These are phyloP conservation scores for Albula goreensis DNA, from an alignment of 2,113 vertebrate species.

Conservation along the genomic window DNA sequence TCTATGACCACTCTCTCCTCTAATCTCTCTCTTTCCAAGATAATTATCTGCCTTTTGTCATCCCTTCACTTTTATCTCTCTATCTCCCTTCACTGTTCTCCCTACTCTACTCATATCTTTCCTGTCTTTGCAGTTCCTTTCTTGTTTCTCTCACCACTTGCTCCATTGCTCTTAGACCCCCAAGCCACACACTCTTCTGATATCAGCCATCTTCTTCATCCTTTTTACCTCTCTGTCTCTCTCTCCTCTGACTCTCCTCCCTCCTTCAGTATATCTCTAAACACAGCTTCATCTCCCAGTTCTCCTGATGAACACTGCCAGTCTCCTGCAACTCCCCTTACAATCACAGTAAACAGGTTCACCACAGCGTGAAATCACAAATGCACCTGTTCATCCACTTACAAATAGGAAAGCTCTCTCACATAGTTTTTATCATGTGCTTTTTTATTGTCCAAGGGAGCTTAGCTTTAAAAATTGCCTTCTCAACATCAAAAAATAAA, in stretches of 20 bases:
- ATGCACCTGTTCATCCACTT: constrained; percentile 74
- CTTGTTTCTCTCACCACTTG: background rate
- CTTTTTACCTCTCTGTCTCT: background rate
- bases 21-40: constrained; percentile 23
- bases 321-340: constrained; percentile 63
- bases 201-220: background rate
- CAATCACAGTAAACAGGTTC: constrained; percentile 73
- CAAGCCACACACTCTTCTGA: constrained; percentile 32
- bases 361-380: constrained; percentile 74
- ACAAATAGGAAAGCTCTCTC: constrained; percentile 69
- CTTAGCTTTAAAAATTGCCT: constrained; percentile 59
- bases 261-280: constrained; percentile 56
- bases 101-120: background rate
- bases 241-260: constrained; percentile 12
- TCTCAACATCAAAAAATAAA: constrained; percentile 28
- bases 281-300: constrained; percentile 63
- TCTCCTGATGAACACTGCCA: constrained; percentile 63
- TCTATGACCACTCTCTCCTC: constrained; percentile 39
- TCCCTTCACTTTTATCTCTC: background rate
- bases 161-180: constrained; percentile 7
- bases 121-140: background rate
- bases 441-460: constrained; percentile 62
- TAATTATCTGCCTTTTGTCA: background rate
- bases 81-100: background rate
- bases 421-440: constrained; percentile 68